Base-by-base conservation (phyloP, 2,888 invertebrate genomes). In the Drosophila ustulata region DNA sequence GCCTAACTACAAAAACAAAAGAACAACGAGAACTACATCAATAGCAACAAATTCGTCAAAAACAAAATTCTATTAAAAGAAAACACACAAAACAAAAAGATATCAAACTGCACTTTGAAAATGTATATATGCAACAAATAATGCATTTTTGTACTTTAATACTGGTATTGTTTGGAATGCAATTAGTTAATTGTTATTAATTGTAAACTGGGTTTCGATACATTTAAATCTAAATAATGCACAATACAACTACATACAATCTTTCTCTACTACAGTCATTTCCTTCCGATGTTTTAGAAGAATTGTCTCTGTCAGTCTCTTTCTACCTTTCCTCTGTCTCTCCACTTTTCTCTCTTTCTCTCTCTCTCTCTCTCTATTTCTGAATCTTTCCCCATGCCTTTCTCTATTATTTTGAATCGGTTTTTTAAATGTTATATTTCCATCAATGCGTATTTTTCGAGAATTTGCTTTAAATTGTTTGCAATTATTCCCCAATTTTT, bases 1-100 rank as follows among this genome's bases (percentile, higher is more conserved):
- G 74, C 71, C 66, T 67, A 66, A 71, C 69, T 63, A 52, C 62
- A 71, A 59, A 57, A 69, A 43, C 57, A 57, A 32, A 41, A 18
- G 6, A 37, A 37, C 37, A 37, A n/a, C 37, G 37, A n/a, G n/a
- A 37, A 37, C 30, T 4, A 63, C 53, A 62, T 32, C 45, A 46
- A 68, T 63, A 57, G 26, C 53, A 46, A 66, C 41, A 55, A 50
- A 59, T 53, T 45, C 58, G 13, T 59, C 59, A 37, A 50, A 34
- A 28, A 1, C 28, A 4, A 30, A 30, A 28, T 7, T 47, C 39
- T 47, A 25, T 46, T 1, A 6, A n/a, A 25, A 26, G n/a, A 37
- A 37, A 4, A 37, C 37, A 26, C 1, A 18, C 13, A 28, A 34
- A 25, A 45, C 13, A 11, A 45, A 18, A 23, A 4, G 4, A 4